Percentiles rank a stretch among this genome's conserved stretches.
Conservation (phyloP, 2,888 invertebrate species). For the Chironomus riparius region DNA sequence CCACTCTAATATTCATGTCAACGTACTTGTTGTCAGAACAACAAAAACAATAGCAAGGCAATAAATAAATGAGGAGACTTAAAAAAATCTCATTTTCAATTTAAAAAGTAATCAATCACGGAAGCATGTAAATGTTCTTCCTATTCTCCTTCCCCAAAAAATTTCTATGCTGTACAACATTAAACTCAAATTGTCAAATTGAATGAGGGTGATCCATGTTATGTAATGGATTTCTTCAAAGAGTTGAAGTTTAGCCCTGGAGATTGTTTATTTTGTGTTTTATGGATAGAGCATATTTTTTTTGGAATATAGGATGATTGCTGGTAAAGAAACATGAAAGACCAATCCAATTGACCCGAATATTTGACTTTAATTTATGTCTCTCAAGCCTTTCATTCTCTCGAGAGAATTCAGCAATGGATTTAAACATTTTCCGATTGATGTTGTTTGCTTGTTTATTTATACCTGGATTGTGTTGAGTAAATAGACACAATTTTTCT, state of each 20-base stretch:
- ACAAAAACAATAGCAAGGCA: background rate
- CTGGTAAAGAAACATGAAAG: constrained; percentile 3
- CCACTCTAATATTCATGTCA: constrained; percentile 13
- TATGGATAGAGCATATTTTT: background rate
- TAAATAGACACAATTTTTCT: background rate
- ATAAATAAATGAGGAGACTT: background rate
- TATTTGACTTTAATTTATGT: constrained; percentile 27
- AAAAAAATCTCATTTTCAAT: constrained; percentile 27
- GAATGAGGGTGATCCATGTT: background rate
- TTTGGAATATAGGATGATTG: no score
- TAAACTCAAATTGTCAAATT: constrained; percentile 1
- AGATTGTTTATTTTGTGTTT: background rate
- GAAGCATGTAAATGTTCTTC: constrained; percentile 13
- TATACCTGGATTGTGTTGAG: background rate
- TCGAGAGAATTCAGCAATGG: background rate
- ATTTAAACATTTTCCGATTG: background rate
- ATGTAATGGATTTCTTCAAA: background rate
- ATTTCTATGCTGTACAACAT: background rate
- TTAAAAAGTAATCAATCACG: constrained; percentile 28
- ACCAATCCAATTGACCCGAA: constrained; percentile 22
- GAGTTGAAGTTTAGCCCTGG: background rate
- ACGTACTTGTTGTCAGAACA: background rate
- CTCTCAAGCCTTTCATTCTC: background rate
- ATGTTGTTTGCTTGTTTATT: no score
- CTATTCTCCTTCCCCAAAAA: background rate